Evolutionary conservation across 2,113 vertebrate genomes (phyloP), one percentile per base, ranked within the genome.

Genomic region (Platanista minor): DNA sequence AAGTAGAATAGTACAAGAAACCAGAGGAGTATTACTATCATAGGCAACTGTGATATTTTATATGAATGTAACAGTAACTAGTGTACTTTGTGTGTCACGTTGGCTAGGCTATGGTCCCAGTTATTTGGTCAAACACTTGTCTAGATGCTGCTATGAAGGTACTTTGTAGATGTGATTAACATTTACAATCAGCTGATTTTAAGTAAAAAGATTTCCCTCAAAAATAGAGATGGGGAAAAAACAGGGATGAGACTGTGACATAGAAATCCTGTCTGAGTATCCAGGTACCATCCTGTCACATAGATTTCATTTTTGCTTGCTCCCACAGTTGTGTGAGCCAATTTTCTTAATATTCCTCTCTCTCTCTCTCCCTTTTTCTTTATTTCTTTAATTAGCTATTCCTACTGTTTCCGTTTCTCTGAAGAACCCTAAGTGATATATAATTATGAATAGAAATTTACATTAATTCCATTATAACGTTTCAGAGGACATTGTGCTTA

Each of bases 281-380:
- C 13, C 33, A 81, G 31, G 31, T 61, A 39, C 49, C 21, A 66
- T 20, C 4, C 11, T 36, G 11, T 13, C 66, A 9, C 20, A 12
- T 3, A 69, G 52, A 69, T 78, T 54, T 84, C 49, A 61, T 33
- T 36, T 12, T 6, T 93, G 33, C 25, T 43, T 25, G 9, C 1
- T n/a, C 4, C 6, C 11, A 69, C 27, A 59, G 27, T 27, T 29
- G 1, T 13, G 3, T n/a, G 4, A 69, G 0, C 6, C 43, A 49
- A 3, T 54, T 83, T 83, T 31, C 62, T 46, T 64, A 59, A 81
- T 59, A 75, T 31, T 36, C 36, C 6, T 80, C 27, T 46, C 6
- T 36, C 49, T 46, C 62, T 41, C 31, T 87, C 69, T 21, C 23
- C 18, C 2, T 1, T 3, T 25, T n/a, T 8, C 18, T 57, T 36